A percentile compares a stretch with the other conserved stretches of the same genome.
phyloP scores from a whole-genome alignment of 2,797 vertebrate species.

The Gymnocypris eckloni region DNA sequence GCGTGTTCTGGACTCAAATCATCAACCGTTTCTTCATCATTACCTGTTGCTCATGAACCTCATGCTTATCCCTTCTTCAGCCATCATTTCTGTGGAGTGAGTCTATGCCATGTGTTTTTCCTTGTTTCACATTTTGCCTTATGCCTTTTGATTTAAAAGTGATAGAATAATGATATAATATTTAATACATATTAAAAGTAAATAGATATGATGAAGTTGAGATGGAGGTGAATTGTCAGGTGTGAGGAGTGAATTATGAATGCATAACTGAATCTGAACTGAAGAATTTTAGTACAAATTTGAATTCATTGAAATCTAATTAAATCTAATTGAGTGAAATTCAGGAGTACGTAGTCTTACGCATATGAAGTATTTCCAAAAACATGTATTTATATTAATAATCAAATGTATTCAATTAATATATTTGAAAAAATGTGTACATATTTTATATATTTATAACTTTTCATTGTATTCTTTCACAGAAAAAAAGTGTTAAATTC shows the following conservation, averaged over 20 bases:
- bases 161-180: background rate
- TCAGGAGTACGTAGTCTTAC: background rate
- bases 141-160: background rate
- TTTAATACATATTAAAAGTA: background rate
- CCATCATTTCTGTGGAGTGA: constrained; percentile 72
- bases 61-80: constrained; percentile 70
- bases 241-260: background rate
- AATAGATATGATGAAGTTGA: background rate
- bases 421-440: background rate
- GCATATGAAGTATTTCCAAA: background rate
- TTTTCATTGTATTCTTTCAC: background rate
- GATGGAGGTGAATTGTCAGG: background rate
- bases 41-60: constrained; percentile 75
- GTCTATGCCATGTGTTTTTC: constrained; percentile 42
- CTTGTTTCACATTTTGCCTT: background rate
- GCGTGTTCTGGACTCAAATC: constrained; percentile 68
- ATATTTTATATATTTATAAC: background rate
- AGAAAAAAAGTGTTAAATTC: background rate
- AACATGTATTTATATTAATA: background rate
- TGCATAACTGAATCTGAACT: background rate
- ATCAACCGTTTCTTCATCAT: constrained; percentile 67
- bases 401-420: background rate
- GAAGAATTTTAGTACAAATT: background rate
- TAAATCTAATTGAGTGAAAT: background rate
- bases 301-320: background rate